Evolutionary conservation across 2,113 vertebrate genomes (phyloP), one percentile per base, ranked within the genome.

Genomic region (Hydrolagus affinis): DNA sequence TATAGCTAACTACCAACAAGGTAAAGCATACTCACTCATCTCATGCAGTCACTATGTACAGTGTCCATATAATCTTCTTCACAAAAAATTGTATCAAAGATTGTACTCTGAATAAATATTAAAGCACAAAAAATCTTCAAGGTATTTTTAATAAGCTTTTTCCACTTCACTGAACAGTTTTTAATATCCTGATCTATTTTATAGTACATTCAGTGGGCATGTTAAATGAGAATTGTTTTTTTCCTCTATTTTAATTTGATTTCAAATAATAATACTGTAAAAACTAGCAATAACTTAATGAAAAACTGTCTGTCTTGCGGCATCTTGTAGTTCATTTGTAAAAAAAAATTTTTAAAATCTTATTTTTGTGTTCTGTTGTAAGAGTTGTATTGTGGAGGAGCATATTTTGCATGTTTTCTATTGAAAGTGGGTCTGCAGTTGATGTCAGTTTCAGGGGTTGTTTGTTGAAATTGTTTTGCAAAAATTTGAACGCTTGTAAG

Each of bases 31-130:
- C 60, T 66, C 62, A 62, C 60, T 66, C 62, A 83, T 83, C 23
- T 75, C 21, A 75, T 56, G 32, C 73, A 75, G 56, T 75, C 73
- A 75, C 28, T 83, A 32, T 83, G 23, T 28, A 83, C 62, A 30
- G 62, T 17, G 30, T 83, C 17, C 44, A 44, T 3, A 30, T 66
- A 66, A 64, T 60, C 28, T 83, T 83, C 78, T 83, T 83, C 28
- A 60, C 64, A 66, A 83, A 83, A 30, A 83, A 83, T 83, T 66
- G 77, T 83, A 83, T 66, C 30, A 83, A 83, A 77, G 25, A 83
- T 66, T 83, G 78, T 83, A 83, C 28, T 83, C 60, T 30, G 30
- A 83, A 83, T 83, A 83, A 75, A 75, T 44, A 75, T 75, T 44
- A 56, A 64, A 83, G 62, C 62, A 66, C 25, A 66, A 62, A 21